phyloP scores from a whole-genome alignment of 2,797 vertebrate genomes.

The Pangasius larnaudii region DNA sequence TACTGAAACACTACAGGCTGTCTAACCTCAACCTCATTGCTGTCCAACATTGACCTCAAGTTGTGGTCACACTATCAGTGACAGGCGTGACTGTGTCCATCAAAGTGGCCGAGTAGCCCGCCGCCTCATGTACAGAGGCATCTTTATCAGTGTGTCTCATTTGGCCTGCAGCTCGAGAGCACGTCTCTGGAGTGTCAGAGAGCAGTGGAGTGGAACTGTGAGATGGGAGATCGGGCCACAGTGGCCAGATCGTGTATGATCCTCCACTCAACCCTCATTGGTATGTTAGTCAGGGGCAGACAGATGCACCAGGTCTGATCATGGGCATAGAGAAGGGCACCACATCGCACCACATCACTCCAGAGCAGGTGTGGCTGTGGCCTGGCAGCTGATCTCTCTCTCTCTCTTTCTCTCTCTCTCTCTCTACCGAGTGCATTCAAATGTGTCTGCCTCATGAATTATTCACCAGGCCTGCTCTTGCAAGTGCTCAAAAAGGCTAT shows the following conservation, averaged over 20 bases:
- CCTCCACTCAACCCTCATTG: constrained; percentile 48
- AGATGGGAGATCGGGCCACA: constrained; percentile 38
- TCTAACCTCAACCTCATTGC: constrained; percentile 25
- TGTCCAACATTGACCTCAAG: constrained; percentile 39
- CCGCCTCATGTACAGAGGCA: constrained; percentile 48
- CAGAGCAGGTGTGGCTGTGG: constrained; percentile 53
- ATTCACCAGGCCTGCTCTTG: constrained; percentile 76
- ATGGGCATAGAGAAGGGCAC: constrained; percentile 43
- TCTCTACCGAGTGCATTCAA: constrained; percentile 45
- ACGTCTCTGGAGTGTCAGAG: constrained; percentile 48
- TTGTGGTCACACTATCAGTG: constrained; percentile 36
- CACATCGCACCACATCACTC: constrained; percentile 43
- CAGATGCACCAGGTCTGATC: constrained; percentile 39
- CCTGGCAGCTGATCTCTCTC: constrained; percentile 40
- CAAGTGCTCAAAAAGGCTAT: constrained; percentile 69
- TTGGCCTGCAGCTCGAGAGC: constrained; percentile 48
- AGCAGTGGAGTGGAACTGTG: constrained; percentile 38
- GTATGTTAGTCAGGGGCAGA: constrained; percentile 42
- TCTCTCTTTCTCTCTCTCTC: constrained; percentile 41
- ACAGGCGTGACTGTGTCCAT: constrained; percentile 48
- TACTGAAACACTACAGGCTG: constrained; percentile 32
- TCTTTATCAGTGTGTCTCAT: constrained; percentile 51
- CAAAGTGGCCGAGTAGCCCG: constrained; percentile 48
- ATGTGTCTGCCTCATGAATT: constrained; percentile 76
- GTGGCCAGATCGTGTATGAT: constrained; percentile 26